Evolutionary conservation across 2,113 vertebrate genomes (phyloP).

Genomic region (Archilochus colubris): DNA sequence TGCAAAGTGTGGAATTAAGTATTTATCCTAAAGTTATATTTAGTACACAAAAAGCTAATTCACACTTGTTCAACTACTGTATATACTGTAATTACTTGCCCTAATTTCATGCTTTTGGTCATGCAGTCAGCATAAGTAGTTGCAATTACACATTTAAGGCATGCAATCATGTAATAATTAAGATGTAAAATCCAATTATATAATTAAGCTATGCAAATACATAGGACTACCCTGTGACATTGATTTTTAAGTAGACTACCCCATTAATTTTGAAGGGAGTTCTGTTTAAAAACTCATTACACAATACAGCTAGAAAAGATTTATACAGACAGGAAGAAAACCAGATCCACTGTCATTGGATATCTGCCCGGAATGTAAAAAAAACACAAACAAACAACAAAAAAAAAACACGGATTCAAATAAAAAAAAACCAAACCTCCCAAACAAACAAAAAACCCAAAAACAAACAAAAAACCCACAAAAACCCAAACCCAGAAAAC

Average conservation of each 20-base stretch:
- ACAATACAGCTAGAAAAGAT: not conserved
- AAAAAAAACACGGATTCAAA: not conserved
- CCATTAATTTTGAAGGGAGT: not conserved
- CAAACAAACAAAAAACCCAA: not conserved
- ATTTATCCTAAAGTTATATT: not conserved
- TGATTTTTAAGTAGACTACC: conserved; percentile 27
- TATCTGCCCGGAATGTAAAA: not conserved
- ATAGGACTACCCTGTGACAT: not conserved
- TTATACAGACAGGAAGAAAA: not conserved
- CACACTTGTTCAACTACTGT: conserved; percentile 4
- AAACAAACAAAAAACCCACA: not conserved
- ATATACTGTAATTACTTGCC: conserved; percentile 20
- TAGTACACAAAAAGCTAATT: conserved; percentile 12
- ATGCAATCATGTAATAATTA: conserved; percentile 58
- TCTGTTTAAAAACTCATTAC: not conserved
- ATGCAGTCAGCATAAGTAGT: conserved; percentile 50
- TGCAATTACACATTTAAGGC: conserved; percentile 56
- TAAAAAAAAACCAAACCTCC: not conserved
- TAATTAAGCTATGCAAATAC: conserved; percentile 56
- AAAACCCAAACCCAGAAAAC: too few species aligned
- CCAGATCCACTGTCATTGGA: not conserved
- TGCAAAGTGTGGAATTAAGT: not conserved
- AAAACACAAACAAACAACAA: not conserved
- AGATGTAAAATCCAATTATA: conserved; percentile 52
- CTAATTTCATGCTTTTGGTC: conserved; percentile 61